Conservation (phyloP, 2,888 invertebrate genomes). For the Herminia tarsipennalis region DNA sequence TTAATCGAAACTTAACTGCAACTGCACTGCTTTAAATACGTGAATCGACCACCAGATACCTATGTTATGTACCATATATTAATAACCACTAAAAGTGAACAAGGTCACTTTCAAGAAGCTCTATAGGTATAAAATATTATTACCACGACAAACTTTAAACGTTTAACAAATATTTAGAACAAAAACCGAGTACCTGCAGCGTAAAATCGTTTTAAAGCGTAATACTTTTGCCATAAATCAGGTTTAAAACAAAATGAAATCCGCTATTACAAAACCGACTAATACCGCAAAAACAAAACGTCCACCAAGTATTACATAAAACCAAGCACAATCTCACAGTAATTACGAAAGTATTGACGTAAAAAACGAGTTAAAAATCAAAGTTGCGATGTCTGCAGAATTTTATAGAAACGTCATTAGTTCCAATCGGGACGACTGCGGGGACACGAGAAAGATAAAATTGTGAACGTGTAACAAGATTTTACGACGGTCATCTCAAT, state of each 20-base stretch:
- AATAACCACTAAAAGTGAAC: no score
- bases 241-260: conserved; percentile 16
- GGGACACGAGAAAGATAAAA: conserved; percentile 50
- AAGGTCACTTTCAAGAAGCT: no score
- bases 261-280: conserved; percentile 9
- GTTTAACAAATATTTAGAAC: no score
- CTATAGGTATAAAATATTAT: no score
- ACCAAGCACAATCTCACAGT: conserved; percentile 18
- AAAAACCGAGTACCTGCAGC: no score
- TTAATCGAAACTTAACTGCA: no score
- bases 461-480: conserved; percentile 59
- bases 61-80: no score
- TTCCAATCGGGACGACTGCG: conserved; percentile 41
- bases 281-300: conserved; percentile 16
- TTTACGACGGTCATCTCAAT: conserved; percentile 67
- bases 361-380: conserved; percentile 36
- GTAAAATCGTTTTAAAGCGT: neutral
- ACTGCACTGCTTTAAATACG: no score
- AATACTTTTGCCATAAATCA: conserved; percentile 8
- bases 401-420: conserved; percentile 45
- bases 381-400: conserved; percentile 30
- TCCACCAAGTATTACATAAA: conserved; percentile 17
- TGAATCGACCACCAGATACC: no score
- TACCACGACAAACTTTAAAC: no score
- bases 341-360: conserved; percentile 32